Percentiles rank a stretch among this genome's conserved stretches.
phyloP scores from a whole-genome alignment of 2,113 vertebrate species.

The Crypturellus undulatus region DNA sequence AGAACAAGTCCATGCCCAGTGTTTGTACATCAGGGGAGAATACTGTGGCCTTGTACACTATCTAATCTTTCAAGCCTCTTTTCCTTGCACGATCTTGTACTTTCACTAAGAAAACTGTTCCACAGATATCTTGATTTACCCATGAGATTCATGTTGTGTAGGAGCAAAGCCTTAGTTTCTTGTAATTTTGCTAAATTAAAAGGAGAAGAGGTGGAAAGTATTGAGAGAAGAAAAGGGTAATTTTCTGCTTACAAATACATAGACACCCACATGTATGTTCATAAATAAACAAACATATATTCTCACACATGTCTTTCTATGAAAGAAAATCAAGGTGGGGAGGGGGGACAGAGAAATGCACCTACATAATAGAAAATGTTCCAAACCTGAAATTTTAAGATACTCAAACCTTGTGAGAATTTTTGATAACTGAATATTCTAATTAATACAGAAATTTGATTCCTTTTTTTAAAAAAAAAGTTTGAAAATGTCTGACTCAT shows the following conservation, averaged over 20 bases:
- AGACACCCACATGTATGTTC: background rate
- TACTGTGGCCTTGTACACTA: fast-evolving
- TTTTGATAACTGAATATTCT: background rate
- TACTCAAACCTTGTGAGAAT: background rate
- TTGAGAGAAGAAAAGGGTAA: background rate
- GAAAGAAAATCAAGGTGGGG: background rate
- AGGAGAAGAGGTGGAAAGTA: background rate
- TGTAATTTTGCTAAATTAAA: background rate
- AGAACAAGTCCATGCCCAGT: background rate
- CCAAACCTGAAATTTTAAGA: background rate
- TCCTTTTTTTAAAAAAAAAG: background rate
- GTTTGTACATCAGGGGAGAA: background rate
- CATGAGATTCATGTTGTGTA: too few species aligned
- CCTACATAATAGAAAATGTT: background rate
- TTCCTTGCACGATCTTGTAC: background rate
- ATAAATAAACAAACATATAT: background rate
- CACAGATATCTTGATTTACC: too few species aligned
- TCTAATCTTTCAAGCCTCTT: background rate
- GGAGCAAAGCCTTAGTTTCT: background rate
- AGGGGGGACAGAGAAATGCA: background rate
- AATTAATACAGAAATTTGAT: background rate
- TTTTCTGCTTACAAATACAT: background rate
- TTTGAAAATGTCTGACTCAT: background rate
- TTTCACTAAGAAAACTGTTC: background rate
- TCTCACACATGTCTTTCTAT: fast-evolving